phyloP scores from a whole-genome alignment of 1,140 invertebrate genomes.

The Zaprionus camerounensis region DNA sequence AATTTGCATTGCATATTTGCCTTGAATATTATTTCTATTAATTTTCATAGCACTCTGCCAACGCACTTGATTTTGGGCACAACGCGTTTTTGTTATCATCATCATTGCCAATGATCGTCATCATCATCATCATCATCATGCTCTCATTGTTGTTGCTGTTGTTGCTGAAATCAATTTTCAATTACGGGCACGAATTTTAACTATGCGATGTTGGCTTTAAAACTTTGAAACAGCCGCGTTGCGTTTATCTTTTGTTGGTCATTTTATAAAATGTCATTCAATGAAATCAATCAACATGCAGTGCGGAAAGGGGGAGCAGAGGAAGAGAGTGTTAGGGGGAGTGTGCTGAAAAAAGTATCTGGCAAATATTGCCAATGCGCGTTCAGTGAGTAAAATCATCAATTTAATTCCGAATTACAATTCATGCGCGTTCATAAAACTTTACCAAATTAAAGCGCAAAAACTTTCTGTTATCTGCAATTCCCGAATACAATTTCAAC shows the following conservation, averaged over 20 bases:
- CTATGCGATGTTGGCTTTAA: conserved; percentile 60
- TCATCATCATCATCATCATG: conserved; percentile 17
- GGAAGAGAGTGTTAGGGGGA: neutral
- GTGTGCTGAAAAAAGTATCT: conserved; percentile 32
- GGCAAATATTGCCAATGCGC: conserved; percentile 43
- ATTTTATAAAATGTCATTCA: conserved; percentile 71
- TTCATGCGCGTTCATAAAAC: conserved; percentile 66
- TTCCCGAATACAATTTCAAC: neutral
- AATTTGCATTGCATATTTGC: conserved; percentile 52
- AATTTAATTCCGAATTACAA: conserved; percentile 79
- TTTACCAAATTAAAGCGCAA: conserved; percentile 42
- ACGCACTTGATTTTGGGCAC: conserved; percentile 1
- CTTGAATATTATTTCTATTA: conserved; percentile 61
- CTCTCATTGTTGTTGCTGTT: neutral
- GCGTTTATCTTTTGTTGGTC: conserved; percentile 43
- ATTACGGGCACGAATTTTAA: conserved; percentile 64
- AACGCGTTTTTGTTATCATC: neutral
- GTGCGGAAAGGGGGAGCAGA: neutral
- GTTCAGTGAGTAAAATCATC: conserved; percentile 42
- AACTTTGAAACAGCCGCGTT: conserved; percentile 42
- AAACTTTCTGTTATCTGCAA: conserved; percentile 10
- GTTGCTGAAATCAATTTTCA: conserved; percentile 70
- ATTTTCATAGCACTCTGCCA: conserved; percentile 48
- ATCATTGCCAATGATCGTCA: neutral
- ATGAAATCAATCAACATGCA: conserved; percentile 67